Evolutionary conservation across 2,113 vertebrate species (phyloP).

Genomic region (Trematomus loennbergii): DNA sequence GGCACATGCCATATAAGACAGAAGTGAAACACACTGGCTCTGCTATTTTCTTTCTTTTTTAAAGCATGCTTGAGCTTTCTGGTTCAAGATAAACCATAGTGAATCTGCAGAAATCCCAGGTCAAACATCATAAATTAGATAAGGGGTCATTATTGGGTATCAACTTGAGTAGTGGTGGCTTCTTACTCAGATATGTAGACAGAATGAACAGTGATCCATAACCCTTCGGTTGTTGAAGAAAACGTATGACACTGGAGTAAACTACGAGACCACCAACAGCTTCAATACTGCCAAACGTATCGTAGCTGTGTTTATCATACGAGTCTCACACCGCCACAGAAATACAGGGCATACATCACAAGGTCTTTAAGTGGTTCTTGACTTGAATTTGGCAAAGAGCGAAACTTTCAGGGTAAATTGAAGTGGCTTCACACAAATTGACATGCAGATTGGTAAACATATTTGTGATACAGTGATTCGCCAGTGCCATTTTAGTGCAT

Average conservation of each 20-base stretch:
- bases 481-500: not conserved
- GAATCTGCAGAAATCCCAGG: constrained; percentile 26
- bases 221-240: constrained; percentile 31
- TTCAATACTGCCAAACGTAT: constrained; percentile 53
- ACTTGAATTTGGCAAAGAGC: constrained; percentile 44
- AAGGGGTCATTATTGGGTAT: constrained; percentile 22
- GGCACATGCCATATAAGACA: constrained; percentile 40
- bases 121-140: constrained; percentile 32
- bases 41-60: constrained; percentile 28
- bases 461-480: not conserved
- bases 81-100: constrained; percentile 39
- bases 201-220: constrained; percentile 32
- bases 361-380: constrained; percentile 64
- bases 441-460: not conserved
- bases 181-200: constrained; percentile 32
- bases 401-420: constrained; percentile 40
- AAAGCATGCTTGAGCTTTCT: constrained; percentile 20
- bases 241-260: constrained; percentile 44
- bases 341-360: constrained; percentile 61
- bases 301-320: constrained; percentile 62
- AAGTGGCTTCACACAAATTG: constrained; percentile 27
- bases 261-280: constrained; percentile 74
- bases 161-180: constrained; percentile 18
- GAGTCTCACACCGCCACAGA: constrained; percentile 49
- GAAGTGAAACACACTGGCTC: constrained; percentile 35